phyloP scores from a whole-genome alignment of 2,113 vertebrate species.

The Salvator merianae region DNA sequence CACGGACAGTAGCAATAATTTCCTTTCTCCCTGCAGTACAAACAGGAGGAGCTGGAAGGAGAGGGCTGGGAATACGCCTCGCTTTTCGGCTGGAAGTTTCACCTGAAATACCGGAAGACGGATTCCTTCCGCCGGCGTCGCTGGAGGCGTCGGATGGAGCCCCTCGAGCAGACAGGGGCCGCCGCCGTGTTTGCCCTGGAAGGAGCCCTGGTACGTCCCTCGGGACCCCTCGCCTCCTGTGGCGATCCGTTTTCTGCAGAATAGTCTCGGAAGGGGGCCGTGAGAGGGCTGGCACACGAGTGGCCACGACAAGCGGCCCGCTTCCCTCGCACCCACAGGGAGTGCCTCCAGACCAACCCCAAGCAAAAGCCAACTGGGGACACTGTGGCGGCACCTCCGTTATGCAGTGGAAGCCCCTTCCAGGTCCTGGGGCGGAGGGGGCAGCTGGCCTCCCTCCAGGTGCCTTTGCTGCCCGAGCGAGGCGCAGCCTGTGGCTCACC shows the following conservation, averaged over 20 bases:
- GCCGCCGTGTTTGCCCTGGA: conserved; percentile 94
- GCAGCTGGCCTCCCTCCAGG: too few species aligned
- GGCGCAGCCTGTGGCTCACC: too few species aligned
- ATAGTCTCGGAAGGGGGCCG: background rate
- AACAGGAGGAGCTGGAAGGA: conserved; percentile 83
- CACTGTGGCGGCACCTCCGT: too few species aligned
- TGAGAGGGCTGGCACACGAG: background rate
- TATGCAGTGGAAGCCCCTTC: background rate
- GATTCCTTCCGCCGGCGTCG: conserved; percentile 90
- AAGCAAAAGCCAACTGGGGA: background rate
- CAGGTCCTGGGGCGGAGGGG: too few species aligned
- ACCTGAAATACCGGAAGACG: conserved; percentile 86
- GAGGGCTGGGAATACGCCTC: conserved; percentile 98
- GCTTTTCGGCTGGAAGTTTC: conserved; percentile 96
- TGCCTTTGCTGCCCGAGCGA: too few species aligned
- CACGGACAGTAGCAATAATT: too few species aligned
- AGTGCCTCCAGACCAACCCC: background rate
- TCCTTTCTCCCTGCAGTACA: conserved; percentile 72
- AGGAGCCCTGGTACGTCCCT: conserved; percentile 85
- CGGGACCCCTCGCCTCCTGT: rapidly evolving
- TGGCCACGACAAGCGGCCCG: background rate
- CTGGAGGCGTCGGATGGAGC: conserved; percentile 95
- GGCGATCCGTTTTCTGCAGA: too few species aligned
- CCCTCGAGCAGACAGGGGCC: conserved; percentile 87
- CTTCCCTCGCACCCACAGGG: background rate